A percentile compares a stretch with the other conserved stretches of the same genome.
phyloP scores from a whole-genome alignment of 2,888 invertebrate species.

The Calliopum simillimum region DNA sequence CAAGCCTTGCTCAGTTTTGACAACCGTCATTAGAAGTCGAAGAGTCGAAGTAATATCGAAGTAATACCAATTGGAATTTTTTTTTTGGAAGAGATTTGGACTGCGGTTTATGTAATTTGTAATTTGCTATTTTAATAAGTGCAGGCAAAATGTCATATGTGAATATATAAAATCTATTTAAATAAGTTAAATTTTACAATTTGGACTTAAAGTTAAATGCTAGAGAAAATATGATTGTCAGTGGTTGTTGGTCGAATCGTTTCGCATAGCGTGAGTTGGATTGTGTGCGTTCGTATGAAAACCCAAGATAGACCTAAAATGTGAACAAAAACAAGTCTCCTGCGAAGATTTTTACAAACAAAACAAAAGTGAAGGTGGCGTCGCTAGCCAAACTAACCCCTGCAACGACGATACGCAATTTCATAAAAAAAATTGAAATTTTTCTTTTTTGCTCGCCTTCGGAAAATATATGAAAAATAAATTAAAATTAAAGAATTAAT shows the following conservation, averaged over 20 bases:
- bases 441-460: not conserved
- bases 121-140: no score
- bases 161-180: no score
- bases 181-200: no score
- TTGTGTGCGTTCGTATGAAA: conserved; percentile 2
- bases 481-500: not conserved
- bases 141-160: no score
- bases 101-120: no score
- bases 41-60: no score
- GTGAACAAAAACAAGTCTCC: conserved; percentile 40
- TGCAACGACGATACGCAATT: conserved; percentile 41
- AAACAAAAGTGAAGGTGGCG: conserved; percentile 36
- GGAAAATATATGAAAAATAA: not conserved
- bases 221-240: not conserved
- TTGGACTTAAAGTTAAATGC: no score
- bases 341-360: conserved; percentile 48
- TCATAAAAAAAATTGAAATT: not conserved
- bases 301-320: not conserved
- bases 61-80: no score
- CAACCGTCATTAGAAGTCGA: no score
- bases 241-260: conserved; percentile 27
- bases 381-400: conserved; percentile 42
- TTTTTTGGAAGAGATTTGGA: no score
- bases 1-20: no score
- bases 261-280: not conserved